phyloP scores from a whole-genome alignment of 2,888 invertebrate genomes.

The Meandrusa payeni region DNA sequence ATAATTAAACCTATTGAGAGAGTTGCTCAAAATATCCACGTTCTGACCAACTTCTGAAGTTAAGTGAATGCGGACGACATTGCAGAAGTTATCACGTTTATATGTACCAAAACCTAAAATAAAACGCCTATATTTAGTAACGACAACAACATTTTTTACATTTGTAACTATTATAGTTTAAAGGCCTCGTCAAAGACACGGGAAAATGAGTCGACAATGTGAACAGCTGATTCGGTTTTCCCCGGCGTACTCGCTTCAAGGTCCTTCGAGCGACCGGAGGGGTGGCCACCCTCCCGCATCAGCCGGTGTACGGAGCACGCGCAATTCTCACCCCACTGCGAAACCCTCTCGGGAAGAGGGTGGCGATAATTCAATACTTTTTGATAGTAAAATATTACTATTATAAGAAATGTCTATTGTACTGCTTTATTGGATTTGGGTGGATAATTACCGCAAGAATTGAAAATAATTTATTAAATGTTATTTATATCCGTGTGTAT shows the following conservation, averaged over 20 bases:
- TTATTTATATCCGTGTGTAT: too few relatives aligned
- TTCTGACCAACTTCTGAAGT: too few relatives aligned
- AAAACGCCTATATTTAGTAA: too few relatives aligned
- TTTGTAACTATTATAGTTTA: slow-evolving; percentile 21
- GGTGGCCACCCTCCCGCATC: slow-evolving; percentile 27
- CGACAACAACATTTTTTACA: slow-evolving; percentile 4
- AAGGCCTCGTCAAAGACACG: slow-evolving; percentile 12
- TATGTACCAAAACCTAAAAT: too few relatives aligned
- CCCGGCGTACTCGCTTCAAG: slow-evolving; percentile 50
- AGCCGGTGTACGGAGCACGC: slow-evolving; percentile 28
- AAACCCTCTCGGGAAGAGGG: slow-evolving; percentile 7
- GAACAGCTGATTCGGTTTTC: slow-evolving; percentile 65
- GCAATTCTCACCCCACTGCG: slow-evolving; percentile 6
- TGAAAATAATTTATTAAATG: too few relatives aligned
- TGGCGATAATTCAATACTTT: slow-evolving; percentile 29
- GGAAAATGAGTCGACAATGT: slow-evolving; percentile 35
- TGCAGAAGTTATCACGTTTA: too few relatives aligned
- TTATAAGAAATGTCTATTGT: slow-evolving; percentile 6
- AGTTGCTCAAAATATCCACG: too few relatives aligned
- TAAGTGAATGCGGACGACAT: too few relatives aligned
- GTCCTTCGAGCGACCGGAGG: slow-evolving; percentile 43
- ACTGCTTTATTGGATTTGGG: background rate
- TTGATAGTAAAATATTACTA: slow-evolving; percentile 11
- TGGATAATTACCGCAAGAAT: too few relatives aligned
- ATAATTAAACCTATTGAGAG: too few relatives aligned